These are phyloP conservation scores for Dipodomys merriami DNA, from an alignment of 2,113 vertebrate genomes.

Conservation along the genomic window DNA sequence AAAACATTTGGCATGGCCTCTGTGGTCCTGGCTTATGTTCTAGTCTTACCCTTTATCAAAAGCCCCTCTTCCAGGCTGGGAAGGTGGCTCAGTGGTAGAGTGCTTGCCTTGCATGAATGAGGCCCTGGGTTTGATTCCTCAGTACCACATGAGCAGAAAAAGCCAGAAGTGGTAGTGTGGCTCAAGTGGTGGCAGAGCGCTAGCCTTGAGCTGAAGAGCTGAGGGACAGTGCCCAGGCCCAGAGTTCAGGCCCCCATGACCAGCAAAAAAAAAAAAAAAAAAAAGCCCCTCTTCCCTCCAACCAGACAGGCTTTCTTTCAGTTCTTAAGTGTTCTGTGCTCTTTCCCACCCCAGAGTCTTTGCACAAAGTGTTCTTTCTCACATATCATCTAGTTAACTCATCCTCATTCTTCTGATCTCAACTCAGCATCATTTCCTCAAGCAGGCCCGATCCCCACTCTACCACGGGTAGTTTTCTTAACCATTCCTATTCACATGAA, in stretches of 20 bases:
- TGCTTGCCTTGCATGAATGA: too few relatives aligned
- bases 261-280: too few relatives aligned
- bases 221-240: too few relatives aligned
- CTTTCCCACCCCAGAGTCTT: background rate
- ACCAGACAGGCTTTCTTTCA: background rate
- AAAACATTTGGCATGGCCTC: background rate
- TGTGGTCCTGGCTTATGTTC: background rate
- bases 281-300: background rate
- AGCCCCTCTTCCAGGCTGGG: too few relatives aligned
- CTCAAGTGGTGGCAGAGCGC: too few relatives aligned
- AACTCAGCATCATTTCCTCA: background rate
- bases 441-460: background rate
- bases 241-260: too few relatives aligned
- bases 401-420: background rate
- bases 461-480: background rate
- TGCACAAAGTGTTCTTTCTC: background rate
- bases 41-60: background rate
- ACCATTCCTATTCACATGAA: background rate
- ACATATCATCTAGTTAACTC: slow-evolving; percentile 22
- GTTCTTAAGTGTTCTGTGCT: background rate
- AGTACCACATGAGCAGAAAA: too few relatives aligned
- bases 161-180: too few relatives aligned
- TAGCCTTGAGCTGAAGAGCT: too few relatives aligned
- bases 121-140: too few relatives aligned
- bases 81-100: too few relatives aligned